Base-by-base conservation (phyloP, 2,797 vertebrate species). In the Arvicola amphibius region DNA sequence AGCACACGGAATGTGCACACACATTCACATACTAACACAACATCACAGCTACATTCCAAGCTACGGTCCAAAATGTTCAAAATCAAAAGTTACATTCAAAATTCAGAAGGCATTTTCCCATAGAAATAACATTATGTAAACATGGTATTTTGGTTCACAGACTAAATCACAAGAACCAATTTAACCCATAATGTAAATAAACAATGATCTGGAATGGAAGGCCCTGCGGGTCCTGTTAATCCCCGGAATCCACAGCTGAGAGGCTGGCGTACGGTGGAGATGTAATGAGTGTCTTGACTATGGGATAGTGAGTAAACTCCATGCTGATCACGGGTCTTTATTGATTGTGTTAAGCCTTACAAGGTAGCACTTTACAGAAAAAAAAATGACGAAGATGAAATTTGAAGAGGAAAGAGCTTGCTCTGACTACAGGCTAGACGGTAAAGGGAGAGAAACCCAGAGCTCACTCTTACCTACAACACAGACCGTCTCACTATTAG, bases 61-160 rank as follows among this genome's bases (percentile, higher is more conserved):
- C 63, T 63, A 88, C 34, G 25, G 51, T 77, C 71, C 59, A 69
- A 92, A 94, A 32, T 85, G 43, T 46, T 79, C 53, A 73, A 79
- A 91, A 91, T 46, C 56, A 83, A 83, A 87, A 83, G 32, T 56
- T 46, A 37, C 73, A 79, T 74, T 88, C 51, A 87, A 93, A 92
- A 93, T 71, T 80, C 59, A 76, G 65, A 89, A 94, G 46, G 32
- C 53, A 84, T 90, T 90, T 92, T 76, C 40, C 67, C 84, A 86
- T 56, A 86, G 79, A 95, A 89, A 81, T 71, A 93, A 94, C 51
- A 69, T 89, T 80, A 93, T 77, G 32, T 93, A 80, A 93, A 94
- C 83, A 93, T 25, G n/a, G 67, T 46, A 91, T 91, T 91, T 74
- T 76, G 95, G 89, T 94, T 91, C 88, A 79, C 83, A 84, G 71